phyloP scores from a whole-genome alignment of 2,888 invertebrate species.

The Macaria notata region DNA sequence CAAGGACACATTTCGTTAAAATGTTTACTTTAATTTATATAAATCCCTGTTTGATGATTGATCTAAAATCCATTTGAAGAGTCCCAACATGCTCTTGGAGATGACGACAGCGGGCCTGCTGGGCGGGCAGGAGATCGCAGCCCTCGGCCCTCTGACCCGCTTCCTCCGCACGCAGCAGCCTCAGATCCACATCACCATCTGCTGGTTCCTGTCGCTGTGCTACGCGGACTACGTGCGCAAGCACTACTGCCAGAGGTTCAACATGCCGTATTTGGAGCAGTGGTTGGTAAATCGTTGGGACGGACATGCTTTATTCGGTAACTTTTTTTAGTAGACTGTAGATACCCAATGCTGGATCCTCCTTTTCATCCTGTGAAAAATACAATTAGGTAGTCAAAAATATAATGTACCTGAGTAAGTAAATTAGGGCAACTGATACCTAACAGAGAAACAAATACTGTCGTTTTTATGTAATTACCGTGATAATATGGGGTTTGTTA shows the following conservation, averaged over 20 bases:
- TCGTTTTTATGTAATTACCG: too few relatives aligned
- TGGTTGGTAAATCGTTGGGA: slow-evolving; percentile 57
- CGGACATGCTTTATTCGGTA: not conserved
- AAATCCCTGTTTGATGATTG: too few relatives aligned
- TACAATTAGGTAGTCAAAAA: too few relatives aligned
- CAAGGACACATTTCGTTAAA: too few relatives aligned
- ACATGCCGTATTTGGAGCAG: slow-evolving; percentile 73
- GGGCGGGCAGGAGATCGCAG: slow-evolving; percentile 56
- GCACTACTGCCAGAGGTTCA: slow-evolving; percentile 68
- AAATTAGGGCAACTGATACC: too few relatives aligned
- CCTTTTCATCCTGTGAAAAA: too few relatives aligned
- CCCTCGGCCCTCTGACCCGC: slow-evolving; percentile 61
- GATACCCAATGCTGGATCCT: too few relatives aligned
- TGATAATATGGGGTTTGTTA: too few relatives aligned
- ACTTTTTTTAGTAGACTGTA: too few relatives aligned
- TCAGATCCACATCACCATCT: slow-evolving; percentile 74
- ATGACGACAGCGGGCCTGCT: slow-evolving; percentile 70
- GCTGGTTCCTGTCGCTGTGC: slow-evolving; percentile 76
- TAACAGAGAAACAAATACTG: too few relatives aligned
- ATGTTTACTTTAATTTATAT: too few relatives aligned
- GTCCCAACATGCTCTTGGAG: slow-evolving; percentile 68
- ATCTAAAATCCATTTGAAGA: slow-evolving; percentile 41
- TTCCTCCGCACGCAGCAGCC: slow-evolving; percentile 73
- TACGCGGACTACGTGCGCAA: slow-evolving; percentile 75
- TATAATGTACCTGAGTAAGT: too few relatives aligned